These are phyloP conservation scores for Phengaris arion DNA, from an alignment of 2,888 invertebrate species.

Conservation along the genomic window DNA sequence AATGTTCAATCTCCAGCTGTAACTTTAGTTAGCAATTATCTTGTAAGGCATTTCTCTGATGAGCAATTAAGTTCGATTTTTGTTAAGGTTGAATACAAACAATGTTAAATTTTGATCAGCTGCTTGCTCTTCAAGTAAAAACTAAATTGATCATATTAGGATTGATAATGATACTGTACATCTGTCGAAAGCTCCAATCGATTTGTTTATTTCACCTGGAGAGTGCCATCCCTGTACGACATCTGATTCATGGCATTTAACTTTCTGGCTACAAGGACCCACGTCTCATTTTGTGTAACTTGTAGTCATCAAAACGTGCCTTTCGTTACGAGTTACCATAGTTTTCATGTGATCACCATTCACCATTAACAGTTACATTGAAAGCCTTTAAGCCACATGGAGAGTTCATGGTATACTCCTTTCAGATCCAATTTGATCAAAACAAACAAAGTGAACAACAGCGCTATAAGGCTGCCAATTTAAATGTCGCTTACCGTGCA, in stretches of 20 bases:
- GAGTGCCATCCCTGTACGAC: neutral
- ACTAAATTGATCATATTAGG: neutral
- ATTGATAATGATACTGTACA: neutral
- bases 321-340: neutral
- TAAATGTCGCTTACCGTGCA: too few relatives aligned
- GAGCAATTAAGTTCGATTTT: slow-evolving; percentile 2
- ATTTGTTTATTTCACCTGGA: neutral
- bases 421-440: too few relatives aligned
- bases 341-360: slow-evolving; percentile 1
- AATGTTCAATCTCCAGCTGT: neutral
- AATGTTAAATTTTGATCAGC: neutral
- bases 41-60: neutral
- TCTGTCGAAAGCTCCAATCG: neutral
- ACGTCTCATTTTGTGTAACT: neutral
- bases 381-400: too few relatives aligned
- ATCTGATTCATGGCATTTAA: neutral
- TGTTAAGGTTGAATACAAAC: neutral
- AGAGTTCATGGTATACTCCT: too few relatives aligned
- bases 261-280: neutral
- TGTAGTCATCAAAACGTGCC: neutral
- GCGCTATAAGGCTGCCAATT: too few relatives aligned
- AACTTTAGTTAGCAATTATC: neutral
- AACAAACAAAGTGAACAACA: too few relatives aligned
- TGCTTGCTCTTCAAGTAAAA: neutral
- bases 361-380: neutral